Conservation (phyloP, 2,888 invertebrate species). For the Tinea pellionella region DNA sequence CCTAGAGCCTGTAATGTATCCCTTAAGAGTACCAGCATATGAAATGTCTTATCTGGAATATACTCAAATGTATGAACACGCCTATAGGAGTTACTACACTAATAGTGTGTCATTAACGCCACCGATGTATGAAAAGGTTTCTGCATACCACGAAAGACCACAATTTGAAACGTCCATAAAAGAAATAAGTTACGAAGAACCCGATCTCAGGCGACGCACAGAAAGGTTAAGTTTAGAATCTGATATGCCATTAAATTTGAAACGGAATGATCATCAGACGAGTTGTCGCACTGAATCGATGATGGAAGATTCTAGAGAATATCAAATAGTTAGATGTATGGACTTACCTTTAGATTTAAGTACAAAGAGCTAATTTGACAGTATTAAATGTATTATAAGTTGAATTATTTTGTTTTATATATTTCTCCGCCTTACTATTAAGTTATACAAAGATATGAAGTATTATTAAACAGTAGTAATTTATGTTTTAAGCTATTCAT, state of each 20-base stretch:
- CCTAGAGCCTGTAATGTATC: constrained; percentile 38
- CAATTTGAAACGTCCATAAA: constrained; percentile 29
- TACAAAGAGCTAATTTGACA: constrained; percentile 50
- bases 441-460: not conserved
- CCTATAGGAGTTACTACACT: constrained; percentile 50
- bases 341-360: constrained; percentile 74
- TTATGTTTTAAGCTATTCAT: constrained; percentile 25
- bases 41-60: constrained; percentile 58
- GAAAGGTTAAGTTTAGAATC: constrained; percentile 23
- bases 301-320: constrained; percentile 29
- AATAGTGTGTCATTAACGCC: constrained; percentile 37
- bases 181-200: constrained; percentile 20
- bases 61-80: constrained; percentile 55
- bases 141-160: constrained; percentile 34
- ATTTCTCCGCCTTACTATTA: not conserved
- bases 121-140: constrained; percentile 40
- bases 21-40: constrained; percentile 41
- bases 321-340: constrained; percentile 44
- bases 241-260: constrained; percentile 55
- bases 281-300: constrained; percentile 1
- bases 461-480: constrained; percentile 20
- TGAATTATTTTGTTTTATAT: constrained; percentile 19
- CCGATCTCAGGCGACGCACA: constrained; percentile 20
- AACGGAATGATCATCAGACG: constrained; percentile 27
- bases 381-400: constrained; percentile 27